These are phyloP conservation scores for Poeciliopsis prolifica DNA, from an alignment of 2,113 vertebrate genomes.

Conservation along the genomic window DNA sequence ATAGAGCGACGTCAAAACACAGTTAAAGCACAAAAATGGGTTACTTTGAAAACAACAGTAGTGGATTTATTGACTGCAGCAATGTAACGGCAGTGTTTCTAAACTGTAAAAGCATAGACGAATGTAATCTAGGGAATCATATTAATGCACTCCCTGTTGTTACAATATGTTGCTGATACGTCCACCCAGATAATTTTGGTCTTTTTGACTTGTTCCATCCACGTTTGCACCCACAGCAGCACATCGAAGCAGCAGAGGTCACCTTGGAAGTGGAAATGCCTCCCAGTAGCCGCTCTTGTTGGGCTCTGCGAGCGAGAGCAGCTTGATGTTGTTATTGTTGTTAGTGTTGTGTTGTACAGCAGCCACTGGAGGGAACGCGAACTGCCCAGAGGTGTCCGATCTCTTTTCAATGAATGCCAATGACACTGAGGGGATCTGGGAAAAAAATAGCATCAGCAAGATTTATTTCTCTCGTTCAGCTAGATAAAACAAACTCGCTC, in stretches of 20 bases:
- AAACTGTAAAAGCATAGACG: not conserved
- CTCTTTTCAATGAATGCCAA: slow-evolving; percentile 59
- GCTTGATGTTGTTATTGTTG: slow-evolving; percentile 43
- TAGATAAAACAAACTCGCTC: not conserved
- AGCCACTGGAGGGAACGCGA: slow-evolving; percentile 43
- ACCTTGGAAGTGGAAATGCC: slow-evolving; percentile 55
- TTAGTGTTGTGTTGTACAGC: slow-evolving; percentile 48
- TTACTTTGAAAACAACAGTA: not conserved
- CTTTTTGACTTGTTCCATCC: not conserved
- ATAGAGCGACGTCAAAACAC: not conserved
- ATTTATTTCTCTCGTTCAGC: not conserved
- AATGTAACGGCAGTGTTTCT: not conserved
- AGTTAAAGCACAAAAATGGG: not conserved
- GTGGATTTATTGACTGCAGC: not conserved
- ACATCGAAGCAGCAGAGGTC: slow-evolving; percentile 34
- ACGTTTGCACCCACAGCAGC: not conserved
- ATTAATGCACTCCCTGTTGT: not conserved
- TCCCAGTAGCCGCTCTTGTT: slow-evolving; percentile 49
- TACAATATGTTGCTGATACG: not conserved
- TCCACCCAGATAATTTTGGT: not conserved
- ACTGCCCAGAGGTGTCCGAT: slow-evolving; percentile 42
- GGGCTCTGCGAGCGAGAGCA: slow-evolving; percentile 39
- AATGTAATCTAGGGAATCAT: not conserved
- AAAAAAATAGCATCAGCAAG: slow-evolving; percentile 12
- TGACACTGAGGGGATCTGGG: slow-evolving; percentile 44